phyloP scores from a whole-genome alignment of 2,113 vertebrate species.

The Channa argus region DNA sequence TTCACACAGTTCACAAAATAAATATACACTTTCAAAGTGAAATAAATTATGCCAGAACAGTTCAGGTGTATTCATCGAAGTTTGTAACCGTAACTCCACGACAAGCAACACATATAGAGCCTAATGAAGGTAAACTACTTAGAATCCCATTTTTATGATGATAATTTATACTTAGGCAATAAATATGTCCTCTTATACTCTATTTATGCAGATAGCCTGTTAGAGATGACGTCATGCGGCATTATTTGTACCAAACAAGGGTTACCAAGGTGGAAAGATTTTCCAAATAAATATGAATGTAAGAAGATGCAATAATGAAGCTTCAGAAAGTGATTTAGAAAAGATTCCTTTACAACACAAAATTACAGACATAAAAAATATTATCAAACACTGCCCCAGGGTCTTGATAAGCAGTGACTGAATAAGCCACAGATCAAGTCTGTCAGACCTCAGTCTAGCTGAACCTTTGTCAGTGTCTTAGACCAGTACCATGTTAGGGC shows the following conservation, averaged over 20 bases:
- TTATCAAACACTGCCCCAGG: constrained; percentile 56
- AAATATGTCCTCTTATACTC: constrained; percentile 53
- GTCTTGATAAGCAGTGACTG: constrained; percentile 33
- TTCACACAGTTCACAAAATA: constrained; percentile 93
- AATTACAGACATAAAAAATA: constrained; percentile 45
- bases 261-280: constrained; percentile 40
- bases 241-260: constrained; percentile 36
- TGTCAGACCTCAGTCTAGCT: constrained; percentile 50
- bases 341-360: constrained; percentile 30
- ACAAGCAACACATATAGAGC: constrained; percentile 32
- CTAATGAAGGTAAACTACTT: constrained; percentile 31
- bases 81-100: constrained; percentile 45
- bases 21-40: constrained; percentile 90
- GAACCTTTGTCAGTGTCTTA: constrained; percentile 61
- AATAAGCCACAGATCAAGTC: constrained; percentile 39
- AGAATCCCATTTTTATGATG: constrained; percentile 23
- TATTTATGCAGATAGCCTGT: constrained; percentile 26
- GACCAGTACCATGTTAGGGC: constrained; percentile 44
- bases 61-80: constrained; percentile 56
- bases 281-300: constrained; percentile 72
- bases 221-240: constrained; percentile 29
- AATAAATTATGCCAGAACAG: constrained; percentile 89
- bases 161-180: constrained; percentile 51
- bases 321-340: constrained; percentile 19
- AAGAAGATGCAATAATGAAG: constrained; percentile 38